These are phyloP conservation scores for Ibidorhyncha struthersii DNA, from an alignment of 2,113 vertebrate species.

Conservation along the genomic window DNA sequence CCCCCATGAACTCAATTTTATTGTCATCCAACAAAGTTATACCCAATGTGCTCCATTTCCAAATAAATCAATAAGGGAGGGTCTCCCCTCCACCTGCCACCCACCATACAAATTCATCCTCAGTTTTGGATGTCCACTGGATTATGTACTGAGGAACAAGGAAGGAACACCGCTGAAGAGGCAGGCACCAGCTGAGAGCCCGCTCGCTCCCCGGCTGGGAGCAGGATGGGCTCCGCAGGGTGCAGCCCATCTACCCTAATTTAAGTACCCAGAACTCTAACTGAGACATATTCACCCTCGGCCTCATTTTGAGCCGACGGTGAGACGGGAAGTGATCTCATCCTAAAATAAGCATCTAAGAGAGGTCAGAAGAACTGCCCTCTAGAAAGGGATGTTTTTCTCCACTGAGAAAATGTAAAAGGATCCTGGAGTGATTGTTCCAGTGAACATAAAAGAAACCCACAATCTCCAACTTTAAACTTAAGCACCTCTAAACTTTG, in stretches of 20 bases:
- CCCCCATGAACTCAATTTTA: not conserved
- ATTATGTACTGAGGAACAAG: not conserved
- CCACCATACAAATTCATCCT: not conserved
- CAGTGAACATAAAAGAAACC: not conserved
- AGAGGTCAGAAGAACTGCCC: conserved; percentile 31
- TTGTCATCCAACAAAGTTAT: not conserved
- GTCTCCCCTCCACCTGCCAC: not conserved
- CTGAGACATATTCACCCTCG: not conserved
- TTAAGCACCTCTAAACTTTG: not conserved
- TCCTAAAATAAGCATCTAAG: conserved; percentile 38
- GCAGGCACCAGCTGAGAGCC: accelerated
- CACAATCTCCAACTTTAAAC: not conserved
- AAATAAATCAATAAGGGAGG: not conserved
- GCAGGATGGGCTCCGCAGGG: accelerated
- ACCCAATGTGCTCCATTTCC: not conserved
- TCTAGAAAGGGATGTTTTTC: not conserved
- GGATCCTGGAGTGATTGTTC: not conserved
- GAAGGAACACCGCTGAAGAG: not conserved
- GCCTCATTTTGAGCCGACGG: not conserved
- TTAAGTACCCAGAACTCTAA: not conserved
- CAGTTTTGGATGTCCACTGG: not conserved
- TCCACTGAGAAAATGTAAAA: not conserved
- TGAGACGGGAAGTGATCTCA: conserved; percentile 20
- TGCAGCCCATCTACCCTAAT: not conserved
- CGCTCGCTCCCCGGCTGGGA: accelerated